A percentile compares a stretch with the other conserved stretches of the same genome.
phyloP scores from a whole-genome alignment of 35 echinoderm and acorn worm genomes.

The Acanthaster planci region DNA sequence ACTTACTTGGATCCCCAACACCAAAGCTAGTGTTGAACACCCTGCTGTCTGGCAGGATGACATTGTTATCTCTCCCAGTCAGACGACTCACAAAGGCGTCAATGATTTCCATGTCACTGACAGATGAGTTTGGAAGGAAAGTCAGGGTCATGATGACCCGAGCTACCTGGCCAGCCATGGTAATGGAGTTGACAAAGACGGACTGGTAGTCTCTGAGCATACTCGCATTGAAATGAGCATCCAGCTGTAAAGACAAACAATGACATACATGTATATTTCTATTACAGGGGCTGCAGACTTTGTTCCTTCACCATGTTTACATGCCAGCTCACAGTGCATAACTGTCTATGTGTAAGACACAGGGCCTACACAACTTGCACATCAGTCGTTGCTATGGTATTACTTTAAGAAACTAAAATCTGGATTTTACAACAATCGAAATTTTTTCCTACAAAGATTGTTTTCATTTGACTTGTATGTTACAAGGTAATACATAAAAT shows the following conservation, averaged over 20 bases:
- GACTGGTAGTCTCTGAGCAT: conserved; percentile 19
- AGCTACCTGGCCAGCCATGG: neutral
- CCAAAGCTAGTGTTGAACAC: neutral
- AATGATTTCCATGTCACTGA: conserved; percentile 6
- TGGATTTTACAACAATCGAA: no score
- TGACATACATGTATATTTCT: neutral
- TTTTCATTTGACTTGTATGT: no score
- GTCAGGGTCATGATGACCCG: conserved; percentile 11
- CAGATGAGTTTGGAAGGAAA: neutral
- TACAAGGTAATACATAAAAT: no score
- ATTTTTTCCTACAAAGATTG: no score
- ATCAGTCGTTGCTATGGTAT: no score
- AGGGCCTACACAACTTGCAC: no score
- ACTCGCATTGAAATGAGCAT: conserved; percentile 32
- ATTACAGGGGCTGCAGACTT: neutral
- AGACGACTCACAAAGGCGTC: conserved; percentile 14
- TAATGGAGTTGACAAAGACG: neutral
- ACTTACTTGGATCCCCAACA: conserved; percentile 28
- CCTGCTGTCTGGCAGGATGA: conserved; percentile 4
- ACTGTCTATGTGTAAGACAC: neutral
- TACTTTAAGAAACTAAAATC: no score
- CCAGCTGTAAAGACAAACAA: conserved; percentile 22
- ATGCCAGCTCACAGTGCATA: no score
- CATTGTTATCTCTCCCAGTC: conserved; percentile 1
- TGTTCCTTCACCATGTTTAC: neutral